Conservation (phyloP, 2,113 vertebrate genomes). For the Tragulus kanchil region DNA sequence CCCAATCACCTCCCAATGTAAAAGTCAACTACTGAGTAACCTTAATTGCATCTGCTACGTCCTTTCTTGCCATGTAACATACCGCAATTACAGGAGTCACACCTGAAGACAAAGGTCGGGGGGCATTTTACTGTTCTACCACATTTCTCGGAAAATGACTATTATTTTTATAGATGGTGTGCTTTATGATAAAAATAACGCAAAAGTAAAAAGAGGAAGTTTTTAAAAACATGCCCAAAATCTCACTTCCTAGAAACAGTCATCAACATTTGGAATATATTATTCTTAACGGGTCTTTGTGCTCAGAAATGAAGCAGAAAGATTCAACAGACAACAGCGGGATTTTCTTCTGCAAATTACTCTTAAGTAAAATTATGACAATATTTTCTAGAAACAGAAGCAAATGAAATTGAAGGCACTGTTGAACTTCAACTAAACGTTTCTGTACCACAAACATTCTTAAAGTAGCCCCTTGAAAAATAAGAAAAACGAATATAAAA, state of each 20-base stretch:
- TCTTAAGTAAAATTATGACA: constrained; percentile 44
- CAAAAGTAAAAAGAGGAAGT: background rate
- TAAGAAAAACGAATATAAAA: constrained; percentile 3
- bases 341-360: constrained; percentile 19
- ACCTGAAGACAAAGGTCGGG: background rate
- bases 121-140: background rate
- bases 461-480: background rate
- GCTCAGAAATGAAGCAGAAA: background rate
- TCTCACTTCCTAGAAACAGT: constrained; percentile 24
- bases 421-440: background rate
- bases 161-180: background rate
- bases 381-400: constrained; percentile 29
- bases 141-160: background rate
- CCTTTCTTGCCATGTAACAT: background rate
- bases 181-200: constrained; percentile 55
- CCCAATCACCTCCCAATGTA: background rate
- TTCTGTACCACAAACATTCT: constrained; percentile 32
- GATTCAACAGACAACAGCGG: background rate
- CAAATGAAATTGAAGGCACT: background rate
- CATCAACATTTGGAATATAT: background rate
- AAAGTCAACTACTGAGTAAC: background rate
- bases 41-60: background rate
- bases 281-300: background rate
- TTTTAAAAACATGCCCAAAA: background rate
- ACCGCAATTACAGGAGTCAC: background rate